Conservation (phyloP, 2,797 vertebrate genomes). For the Harpagifer antarcticus region DNA sequence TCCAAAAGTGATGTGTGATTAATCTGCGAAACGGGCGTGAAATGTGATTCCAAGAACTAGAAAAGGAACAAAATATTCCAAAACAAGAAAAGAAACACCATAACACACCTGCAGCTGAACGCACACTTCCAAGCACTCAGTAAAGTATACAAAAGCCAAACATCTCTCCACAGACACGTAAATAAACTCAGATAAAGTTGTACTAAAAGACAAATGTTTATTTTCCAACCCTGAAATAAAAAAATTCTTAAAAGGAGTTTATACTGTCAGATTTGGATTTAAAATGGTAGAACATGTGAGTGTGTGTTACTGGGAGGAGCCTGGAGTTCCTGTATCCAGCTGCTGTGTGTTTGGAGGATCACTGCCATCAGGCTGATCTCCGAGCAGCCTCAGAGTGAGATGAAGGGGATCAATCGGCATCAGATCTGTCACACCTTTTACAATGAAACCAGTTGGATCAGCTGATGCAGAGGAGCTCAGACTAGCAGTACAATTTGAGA, state of each 20-base stretch:
- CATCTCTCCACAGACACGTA: background rate
- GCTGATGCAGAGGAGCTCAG: background rate
- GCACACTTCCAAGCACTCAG: background rate
- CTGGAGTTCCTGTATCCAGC: conserved; percentile 32
- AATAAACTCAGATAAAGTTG: background rate
- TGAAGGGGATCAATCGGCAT: background rate
- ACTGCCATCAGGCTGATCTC: conserved; percentile 2
- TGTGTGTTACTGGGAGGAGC: conserved; percentile 54
- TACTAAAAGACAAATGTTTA: background rate
- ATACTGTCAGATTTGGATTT: background rate
- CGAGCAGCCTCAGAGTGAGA: background rate
- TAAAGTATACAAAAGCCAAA: background rate
- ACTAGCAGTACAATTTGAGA: conserved; percentile 29
- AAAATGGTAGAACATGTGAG: background rate
- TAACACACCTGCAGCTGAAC: background rate
- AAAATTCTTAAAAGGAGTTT: background rate
- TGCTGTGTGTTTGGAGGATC: conserved; percentile 18
- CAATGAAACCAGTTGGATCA: conserved; percentile 29
- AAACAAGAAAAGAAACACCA: background rate
- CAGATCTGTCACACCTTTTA: background rate
- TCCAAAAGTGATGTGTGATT: background rate
- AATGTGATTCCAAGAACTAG: conserved; percentile 46
- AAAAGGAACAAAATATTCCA: conserved; percentile 30
- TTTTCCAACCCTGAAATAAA: background rate
- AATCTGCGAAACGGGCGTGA: background rate